Conservation (phyloP, 2,113 vertebrate genomes). For the Butorides virescens region DNA sequence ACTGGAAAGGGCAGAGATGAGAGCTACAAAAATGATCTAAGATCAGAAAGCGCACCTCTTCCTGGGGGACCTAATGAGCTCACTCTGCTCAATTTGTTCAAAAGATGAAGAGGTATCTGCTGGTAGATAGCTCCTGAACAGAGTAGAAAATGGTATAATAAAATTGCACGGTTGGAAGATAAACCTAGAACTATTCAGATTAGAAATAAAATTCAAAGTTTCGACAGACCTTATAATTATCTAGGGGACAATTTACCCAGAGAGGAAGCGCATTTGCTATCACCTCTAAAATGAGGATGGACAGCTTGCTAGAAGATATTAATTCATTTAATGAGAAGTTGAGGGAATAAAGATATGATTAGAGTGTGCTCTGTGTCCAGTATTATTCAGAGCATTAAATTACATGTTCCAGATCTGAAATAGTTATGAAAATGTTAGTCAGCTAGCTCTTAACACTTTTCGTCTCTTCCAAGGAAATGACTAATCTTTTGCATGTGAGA, state of each 20-base stretch:
- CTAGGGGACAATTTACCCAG: not conserved
- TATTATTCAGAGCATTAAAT: not conserved
- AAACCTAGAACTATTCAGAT: not conserved
- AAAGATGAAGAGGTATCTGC: not conserved
- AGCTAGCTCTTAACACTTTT: not conserved
- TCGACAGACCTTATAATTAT: not conserved
- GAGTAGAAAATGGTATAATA: not conserved
- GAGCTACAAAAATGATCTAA: not conserved
- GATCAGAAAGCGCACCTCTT: not conserved
- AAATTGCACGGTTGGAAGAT: not conserved
- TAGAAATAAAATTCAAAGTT: not conserved
- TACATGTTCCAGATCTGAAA: not conserved
- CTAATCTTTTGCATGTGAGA: not conserved
- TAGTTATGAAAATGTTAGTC: not conserved
- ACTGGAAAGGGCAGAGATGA: not conserved
- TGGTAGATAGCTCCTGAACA: not conserved
- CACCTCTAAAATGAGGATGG: not conserved
- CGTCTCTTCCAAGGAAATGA: not conserved
- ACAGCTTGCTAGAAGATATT: not conserved
- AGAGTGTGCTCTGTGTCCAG: not conserved
- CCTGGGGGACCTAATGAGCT: not conserved
- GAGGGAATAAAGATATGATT: not conserved
- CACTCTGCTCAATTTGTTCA: not conserved
- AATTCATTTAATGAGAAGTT: not conserved
- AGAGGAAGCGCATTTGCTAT: not conserved